These are phyloP conservation scores for Coturnix japonica DNA, from an alignment of 2,113 vertebrate species.

Conservation along the genomic window DNA sequence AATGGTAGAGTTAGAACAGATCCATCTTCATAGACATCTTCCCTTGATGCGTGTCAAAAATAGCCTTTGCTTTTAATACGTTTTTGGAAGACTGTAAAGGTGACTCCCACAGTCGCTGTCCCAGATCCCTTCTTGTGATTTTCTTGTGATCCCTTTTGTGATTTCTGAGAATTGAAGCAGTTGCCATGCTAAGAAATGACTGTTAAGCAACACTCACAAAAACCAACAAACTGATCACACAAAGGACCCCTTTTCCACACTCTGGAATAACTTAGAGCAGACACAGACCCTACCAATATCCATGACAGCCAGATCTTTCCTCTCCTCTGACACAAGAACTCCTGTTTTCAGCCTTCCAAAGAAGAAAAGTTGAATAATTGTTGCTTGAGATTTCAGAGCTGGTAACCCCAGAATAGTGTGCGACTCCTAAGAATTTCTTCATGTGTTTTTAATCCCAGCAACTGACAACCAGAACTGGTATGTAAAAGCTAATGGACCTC, in stretches of 20 bases:
- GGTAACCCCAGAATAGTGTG: not conserved
- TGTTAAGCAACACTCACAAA: not conserved
- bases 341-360: not conserved
- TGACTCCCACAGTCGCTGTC: conserved; percentile 1
- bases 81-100: conserved; percentile 32
- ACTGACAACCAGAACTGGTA: conserved; percentile 11
- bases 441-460: conserved; percentile 15
- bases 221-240: not conserved
- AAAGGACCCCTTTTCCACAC: not conserved
- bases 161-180: not conserved
- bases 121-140: not conserved
- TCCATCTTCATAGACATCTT: not conserved
- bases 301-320: not conserved
- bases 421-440: conserved; percentile 1
- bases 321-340: not conserved
- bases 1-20: not conserved
- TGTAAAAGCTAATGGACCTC: conserved; percentile 55
- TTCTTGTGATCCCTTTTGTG: not conserved
- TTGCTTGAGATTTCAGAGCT: not conserved
- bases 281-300: not conserved
- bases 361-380: not conserved
- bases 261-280: not conserved
- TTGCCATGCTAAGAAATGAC: not conserved
- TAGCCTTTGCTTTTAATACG: conserved; percentile 10
- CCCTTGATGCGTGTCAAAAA: not conserved